Conservation (phyloP, 1,140 invertebrate species). For the Brachionus asplanchnoidis region DNA sequence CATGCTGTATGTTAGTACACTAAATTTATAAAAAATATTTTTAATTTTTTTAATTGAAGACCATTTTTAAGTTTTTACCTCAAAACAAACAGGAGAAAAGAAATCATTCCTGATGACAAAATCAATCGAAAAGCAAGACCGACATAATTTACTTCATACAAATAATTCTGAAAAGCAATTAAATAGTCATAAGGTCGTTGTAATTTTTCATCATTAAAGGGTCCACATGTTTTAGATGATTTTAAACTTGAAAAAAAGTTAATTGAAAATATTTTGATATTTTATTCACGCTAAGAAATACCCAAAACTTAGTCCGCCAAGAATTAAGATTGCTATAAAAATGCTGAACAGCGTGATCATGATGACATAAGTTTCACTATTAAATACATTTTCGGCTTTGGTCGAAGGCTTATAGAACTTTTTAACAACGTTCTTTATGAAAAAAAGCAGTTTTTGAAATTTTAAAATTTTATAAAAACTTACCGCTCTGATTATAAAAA, state of each 20-base stretch:
- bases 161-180: not conserved
- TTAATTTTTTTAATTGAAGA: not conserved
- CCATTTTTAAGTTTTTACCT: not conserved
- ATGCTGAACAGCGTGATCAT: not conserved
- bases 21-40: not conserved
- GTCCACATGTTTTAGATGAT: conserved; percentile 5
- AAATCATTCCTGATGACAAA: conserved; percentile 2
- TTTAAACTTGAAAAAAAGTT: not conserved
- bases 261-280: not conserved
- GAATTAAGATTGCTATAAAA: not conserved
- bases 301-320: not conserved
- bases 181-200: not conserved
- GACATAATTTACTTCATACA: not conserved
- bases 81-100: not conserved
- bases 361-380: not conserved
- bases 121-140: not conserved
- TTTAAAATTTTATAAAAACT: not conserved
- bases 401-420: not conserved
- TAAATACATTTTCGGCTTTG: not conserved
- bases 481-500: not conserved
- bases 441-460: not conserved
- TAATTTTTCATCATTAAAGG: not conserved
- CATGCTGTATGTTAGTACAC: not conserved
- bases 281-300: not conserved
- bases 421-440: not conserved